Percentiles rank a stretch among this genome's conserved stretches.
Evolutionary conservation across 2,113 vertebrate species (phyloP).

Genomic region (Melospiza melodia): DNA sequence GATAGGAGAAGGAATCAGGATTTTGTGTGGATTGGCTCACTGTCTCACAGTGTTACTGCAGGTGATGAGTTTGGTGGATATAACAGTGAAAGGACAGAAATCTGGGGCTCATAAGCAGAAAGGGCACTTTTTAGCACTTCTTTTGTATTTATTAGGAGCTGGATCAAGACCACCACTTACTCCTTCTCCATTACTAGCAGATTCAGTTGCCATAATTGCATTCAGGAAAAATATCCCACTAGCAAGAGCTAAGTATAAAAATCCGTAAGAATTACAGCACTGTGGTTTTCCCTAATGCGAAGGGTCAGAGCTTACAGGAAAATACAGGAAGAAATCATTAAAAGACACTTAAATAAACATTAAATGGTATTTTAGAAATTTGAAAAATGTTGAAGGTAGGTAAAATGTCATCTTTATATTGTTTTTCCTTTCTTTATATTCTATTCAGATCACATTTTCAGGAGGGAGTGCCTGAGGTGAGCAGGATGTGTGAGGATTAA

Average conservation of each 20-base stretch:
- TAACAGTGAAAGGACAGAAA: not conserved
- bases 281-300: not conserved
- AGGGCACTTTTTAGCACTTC: not conserved
- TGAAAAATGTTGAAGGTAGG: not conserved
- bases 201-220: not conserved
- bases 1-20: fast-evolving
- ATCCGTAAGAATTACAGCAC: not conserved
- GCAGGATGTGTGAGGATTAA: not conserved
- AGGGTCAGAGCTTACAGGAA: not conserved
- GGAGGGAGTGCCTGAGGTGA: not conserved
- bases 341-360: not conserved
- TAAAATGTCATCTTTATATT: not conserved
- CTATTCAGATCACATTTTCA: not conserved
- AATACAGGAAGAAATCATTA: not conserved
- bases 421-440: not conserved
- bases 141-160: not conserved
- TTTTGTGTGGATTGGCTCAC: not conserved
- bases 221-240: not conserved
- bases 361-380: not conserved
- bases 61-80: not conserved
- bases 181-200: not conserved
- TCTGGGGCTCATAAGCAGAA: not conserved
- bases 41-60: not conserved
- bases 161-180: not conserved
- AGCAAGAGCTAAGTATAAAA: not conserved